Percentiles rank a stretch among this genome's conserved stretches.
Conservation (phyloP, 2,888 invertebrate species). For the Rhopalosiphum nymphaeae region DNA sequence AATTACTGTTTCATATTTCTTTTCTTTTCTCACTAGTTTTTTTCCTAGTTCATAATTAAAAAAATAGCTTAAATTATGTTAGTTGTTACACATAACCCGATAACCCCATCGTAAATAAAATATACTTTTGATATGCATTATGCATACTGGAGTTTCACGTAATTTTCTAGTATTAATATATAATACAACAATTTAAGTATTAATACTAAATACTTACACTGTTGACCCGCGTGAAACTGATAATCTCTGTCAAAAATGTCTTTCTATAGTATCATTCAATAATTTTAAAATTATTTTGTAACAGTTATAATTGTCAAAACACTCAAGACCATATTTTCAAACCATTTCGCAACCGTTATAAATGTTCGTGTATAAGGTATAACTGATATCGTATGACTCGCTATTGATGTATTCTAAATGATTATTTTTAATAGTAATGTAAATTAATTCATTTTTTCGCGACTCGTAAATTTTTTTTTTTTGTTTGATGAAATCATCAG, state of each 20-base stretch:
- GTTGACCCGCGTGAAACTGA: neutral
- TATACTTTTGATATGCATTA: neutral
- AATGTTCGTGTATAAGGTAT: neutral
- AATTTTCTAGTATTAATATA: neutral
- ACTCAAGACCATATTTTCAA: neutral
- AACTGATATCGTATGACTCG: neutral
- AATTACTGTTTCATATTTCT: neutral
- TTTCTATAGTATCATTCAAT: neutral
- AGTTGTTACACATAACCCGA: neutral
- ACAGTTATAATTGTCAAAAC: neutral
- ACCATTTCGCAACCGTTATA: neutral
- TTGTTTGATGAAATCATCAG: constrained; percentile 29
- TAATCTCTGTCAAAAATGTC: neutral
- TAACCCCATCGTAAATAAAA: neutral
- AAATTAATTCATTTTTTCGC: neutral
- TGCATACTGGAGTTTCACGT: neutral
- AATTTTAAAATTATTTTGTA: neutral
- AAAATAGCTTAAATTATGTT: neutral
- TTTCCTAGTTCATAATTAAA: neutral
- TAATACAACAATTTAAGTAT: neutral
- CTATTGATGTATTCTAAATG: constrained; percentile 6
- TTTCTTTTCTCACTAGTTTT: neutral
- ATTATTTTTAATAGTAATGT: neutral
- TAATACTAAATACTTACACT: neutral
- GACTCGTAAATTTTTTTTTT: neutral